Base-by-base conservation (phyloP, 2,888 invertebrate genomes). In the Antitype chi region DNA sequence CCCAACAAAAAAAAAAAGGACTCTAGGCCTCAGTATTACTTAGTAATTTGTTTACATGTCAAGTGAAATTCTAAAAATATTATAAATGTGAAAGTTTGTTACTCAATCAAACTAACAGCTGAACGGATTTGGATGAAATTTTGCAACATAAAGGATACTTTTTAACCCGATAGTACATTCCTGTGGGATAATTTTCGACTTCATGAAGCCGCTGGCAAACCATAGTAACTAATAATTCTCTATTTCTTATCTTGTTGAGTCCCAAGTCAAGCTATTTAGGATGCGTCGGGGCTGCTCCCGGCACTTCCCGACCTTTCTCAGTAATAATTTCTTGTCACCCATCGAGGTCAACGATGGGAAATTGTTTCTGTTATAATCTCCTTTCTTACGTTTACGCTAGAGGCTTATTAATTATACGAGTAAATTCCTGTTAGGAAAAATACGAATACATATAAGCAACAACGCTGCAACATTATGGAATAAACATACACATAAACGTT, bases 311-410 rank as follows among this genome's bases (percentile, higher is more conserved):
- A 23, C 70, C 52, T 62, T 23, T 20, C 20, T 25, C 70, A 11
- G 53, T 78, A 43, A 78, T 82, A 64, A 74, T 69, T 77, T 60
- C 49, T 43, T 38, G 81, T 74, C 67, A 28, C 49, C 60, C 38
- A 23, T 47, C 59, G 60, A 23, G 53, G 32, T 43, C 28, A 32
- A 47, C 62, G 15, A 11, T 49, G 76, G 63, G 64, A 69, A 55
- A 69, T 81, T 72, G 52, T 69, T 69, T 72, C 49, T 55, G 25
- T 69, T 64, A 55, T 81, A 64, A 81, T 81, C 57, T 64, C 23
- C 59, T 70, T 55, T 49, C 59, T 53, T 60, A 23, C 47, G 15
- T 71, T 53, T 47, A n/a, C 28, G 28, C 20, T 8, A 25, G 49
- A 52, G 23, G 49, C 11, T 57, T 80, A 57, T 70, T 62, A 67